Conservation (phyloP, 2,888 invertebrate species). For the Coecobrya sp. region DNA sequence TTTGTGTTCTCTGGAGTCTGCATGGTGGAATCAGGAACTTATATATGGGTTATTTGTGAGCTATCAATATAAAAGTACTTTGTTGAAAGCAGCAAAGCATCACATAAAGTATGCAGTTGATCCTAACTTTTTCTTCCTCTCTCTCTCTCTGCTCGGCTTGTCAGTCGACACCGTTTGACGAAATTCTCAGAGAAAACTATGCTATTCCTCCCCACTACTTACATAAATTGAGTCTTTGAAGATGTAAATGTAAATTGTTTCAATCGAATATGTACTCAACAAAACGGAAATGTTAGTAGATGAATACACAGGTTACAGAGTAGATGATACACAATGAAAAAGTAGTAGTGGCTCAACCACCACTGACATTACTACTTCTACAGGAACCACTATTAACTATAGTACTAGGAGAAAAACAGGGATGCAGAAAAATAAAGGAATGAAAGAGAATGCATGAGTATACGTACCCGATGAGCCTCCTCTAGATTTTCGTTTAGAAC, state of each 20-base stretch:
- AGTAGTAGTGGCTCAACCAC: not conserved
- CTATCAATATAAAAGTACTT: constrained; percentile 66
- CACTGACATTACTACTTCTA: not conserved
- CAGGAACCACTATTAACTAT: not conserved
- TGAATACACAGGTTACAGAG: constrained; percentile 25
- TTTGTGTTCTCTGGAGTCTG: constrained; percentile 11
- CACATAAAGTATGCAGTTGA: constrained; percentile 70
- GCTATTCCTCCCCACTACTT: constrained; percentile 72
- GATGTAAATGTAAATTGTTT: constrained; percentile 81
- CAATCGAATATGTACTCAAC: constrained; percentile 70
- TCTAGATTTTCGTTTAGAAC: constrained; percentile 79
- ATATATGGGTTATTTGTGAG: constrained; percentile 71
- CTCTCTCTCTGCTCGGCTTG: constrained; percentile 36
- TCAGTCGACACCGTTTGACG: constrained; percentile 74
- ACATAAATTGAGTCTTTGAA: constrained; percentile 80
- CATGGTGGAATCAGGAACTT: not conserved
- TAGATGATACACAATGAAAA: constrained; percentile 24
- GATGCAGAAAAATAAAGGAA: constrained; percentile 22
- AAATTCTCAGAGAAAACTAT: constrained; percentile 65
- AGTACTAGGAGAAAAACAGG: not conserved
- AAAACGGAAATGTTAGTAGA: constrained; percentile 60
- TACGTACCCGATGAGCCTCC: constrained; percentile 77
- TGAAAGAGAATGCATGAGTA: constrained; percentile 69
- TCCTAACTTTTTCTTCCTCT: constrained; percentile 49
- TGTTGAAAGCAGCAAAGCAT: constrained; percentile 53